Conservation (phyloP, 2,888 invertebrate species). For the Mylabris sibirica region DNA sequence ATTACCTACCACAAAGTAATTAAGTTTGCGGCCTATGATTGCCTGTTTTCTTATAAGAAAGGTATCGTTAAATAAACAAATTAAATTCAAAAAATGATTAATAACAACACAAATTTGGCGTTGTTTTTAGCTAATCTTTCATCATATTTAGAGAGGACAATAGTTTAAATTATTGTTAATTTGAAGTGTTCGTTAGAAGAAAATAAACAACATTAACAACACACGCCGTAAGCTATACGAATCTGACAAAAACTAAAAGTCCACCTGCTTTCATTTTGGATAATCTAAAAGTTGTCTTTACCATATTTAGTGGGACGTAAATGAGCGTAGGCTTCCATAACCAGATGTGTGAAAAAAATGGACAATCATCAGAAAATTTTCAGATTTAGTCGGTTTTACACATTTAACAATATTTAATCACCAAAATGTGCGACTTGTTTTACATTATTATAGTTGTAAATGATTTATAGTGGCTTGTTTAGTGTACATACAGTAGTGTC, state of each 20-base stretch:
- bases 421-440: not conserved
- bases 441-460: not conserved
- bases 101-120: not conserved
- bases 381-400: constrained; percentile 26
- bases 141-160: not conserved
- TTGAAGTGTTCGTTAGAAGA: constrained; percentile 17
- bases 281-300: constrained; percentile 41
- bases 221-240: constrained; percentile 14
- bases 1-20: constrained; percentile 33
- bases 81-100: not conserved
- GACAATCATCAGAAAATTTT: constrained; percentile 35
- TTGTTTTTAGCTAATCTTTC: not conserved
- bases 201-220: too few species aligned
- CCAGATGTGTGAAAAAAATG: constrained; percentile 21
- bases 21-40: constrained; percentile 24
- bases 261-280: constrained; percentile 42
- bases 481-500: not conserved
- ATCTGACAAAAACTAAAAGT: constrained; percentile 23
- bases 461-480: not conserved
- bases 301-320: constrained; percentile 24
- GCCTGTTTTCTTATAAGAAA: not conserved
- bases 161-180: not conserved
- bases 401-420: constrained; percentile 26
- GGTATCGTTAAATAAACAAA: not conserved
- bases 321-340: constrained; percentile 11